Conservation (phyloP, 1,140 invertebrate species). For the Ceratosolen fusciceps region DNA sequence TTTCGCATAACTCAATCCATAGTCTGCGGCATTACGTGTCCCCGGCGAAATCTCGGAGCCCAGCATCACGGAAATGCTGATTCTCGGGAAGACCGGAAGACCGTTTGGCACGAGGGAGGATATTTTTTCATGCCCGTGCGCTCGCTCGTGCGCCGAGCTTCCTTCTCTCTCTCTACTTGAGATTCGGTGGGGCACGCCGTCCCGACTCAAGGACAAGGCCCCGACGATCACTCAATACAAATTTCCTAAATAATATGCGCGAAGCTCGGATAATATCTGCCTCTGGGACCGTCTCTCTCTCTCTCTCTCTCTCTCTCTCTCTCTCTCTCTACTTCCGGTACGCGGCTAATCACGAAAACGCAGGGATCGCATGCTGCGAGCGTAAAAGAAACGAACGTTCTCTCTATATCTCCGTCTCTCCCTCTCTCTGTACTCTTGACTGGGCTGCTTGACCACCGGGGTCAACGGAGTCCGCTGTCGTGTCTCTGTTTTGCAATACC, state of each 20-base stretch:
- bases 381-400: conserved; percentile 4
- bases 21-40: conserved; percentile 26
- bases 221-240: too few species aligned
- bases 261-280: too few species aligned
- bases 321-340: neutral
- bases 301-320: too few species aligned
- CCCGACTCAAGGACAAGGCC: too few species aligned
- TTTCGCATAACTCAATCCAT: conserved; percentile 60
- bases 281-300: too few species aligned
- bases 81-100: neutral
- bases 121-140: neutral
- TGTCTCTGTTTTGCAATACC: conserved; percentile 65
- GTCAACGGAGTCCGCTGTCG: conserved; percentile 58
- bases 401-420: too few species aligned
- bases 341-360: neutral
- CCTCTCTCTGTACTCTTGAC: too few species aligned
- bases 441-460: conserved; percentile 55
- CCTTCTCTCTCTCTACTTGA: too few species aligned
- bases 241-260: too few species aligned
- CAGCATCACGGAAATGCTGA: conserved; percentile 1
- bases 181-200: too few species aligned
- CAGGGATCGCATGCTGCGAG: neutral
- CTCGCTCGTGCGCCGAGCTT: neutral
- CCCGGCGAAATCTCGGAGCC: conserved; percentile 6
- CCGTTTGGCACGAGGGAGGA: neutral